phyloP scores from a whole-genome alignment of 2,888 invertebrate genomes.

The Ormyrus rosae region DNA sequence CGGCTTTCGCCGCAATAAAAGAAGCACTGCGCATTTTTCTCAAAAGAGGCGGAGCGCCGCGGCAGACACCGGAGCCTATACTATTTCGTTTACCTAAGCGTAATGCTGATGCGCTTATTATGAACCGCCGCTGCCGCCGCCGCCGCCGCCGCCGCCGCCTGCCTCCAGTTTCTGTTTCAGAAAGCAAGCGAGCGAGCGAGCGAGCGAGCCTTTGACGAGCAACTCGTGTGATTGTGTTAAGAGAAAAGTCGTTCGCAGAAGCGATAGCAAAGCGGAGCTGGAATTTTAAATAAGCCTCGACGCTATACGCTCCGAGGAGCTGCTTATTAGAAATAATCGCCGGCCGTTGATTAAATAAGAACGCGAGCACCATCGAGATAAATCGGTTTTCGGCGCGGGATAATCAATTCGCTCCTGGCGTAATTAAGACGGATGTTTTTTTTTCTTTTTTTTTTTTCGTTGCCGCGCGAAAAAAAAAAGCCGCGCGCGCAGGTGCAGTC shows the following conservation, averaged over 20 bases:
- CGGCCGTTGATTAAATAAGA: too few species aligned
- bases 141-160: not conserved
- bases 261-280: not conserved
- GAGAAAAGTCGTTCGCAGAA: slow-evolving; percentile 26
- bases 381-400: too few species aligned
- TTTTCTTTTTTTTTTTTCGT: too few species aligned
- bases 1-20: slow-evolving; percentile 42
- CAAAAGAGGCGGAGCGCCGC: not conserved
- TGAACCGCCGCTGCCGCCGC: not conserved
- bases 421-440: too few species aligned
- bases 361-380: too few species aligned
- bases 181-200: not conserved
- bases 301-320: too few species aligned
- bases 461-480: too few species aligned
- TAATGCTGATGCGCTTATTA: slow-evolving; percentile 39
- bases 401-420: too few species aligned
- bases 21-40: slow-evolving; percentile 55
- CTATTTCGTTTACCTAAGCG: slow-evolving; percentile 49
- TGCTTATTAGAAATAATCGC: too few species aligned
- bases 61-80: slow-evolving; percentile 10
- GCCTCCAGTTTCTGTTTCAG: slow-evolving; percentile 6
- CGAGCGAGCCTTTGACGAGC: not conserved
- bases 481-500: too few species aligned
- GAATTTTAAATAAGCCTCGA: too few species aligned
- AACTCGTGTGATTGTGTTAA: slow-evolving; percentile 14